Conservation (phyloP, 2,888 invertebrate genomes). For the Papilio gigon region DNA sequence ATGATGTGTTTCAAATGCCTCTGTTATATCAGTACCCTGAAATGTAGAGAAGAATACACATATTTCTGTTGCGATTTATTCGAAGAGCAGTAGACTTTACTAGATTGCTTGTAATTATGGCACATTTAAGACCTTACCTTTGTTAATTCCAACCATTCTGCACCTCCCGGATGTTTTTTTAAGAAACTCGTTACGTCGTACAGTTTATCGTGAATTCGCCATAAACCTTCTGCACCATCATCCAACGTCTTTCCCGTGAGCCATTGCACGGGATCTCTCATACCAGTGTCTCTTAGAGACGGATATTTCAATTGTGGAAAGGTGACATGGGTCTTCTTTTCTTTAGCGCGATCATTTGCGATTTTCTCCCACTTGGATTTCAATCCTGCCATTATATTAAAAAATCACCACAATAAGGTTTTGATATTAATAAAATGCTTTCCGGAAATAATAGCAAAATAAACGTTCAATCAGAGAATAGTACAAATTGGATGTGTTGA, state of each 20-base stretch:
- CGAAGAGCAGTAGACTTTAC: too few species aligned
- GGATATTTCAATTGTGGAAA: slow-evolving; percentile 80
- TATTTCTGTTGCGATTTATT: background rate
- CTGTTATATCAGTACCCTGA: slow-evolving; percentile 90
- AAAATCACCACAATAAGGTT: background rate
- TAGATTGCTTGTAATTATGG: too few species aligned
- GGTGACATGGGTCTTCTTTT: slow-evolving; percentile 67
- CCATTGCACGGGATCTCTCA: slow-evolving; percentile 79
- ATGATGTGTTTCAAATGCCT: slow-evolving; percentile 90
- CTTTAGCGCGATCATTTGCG: slow-evolving; percentile 57
- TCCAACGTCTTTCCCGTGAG: slow-evolving; percentile 84
- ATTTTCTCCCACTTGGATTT: slow-evolving; percentile 55
- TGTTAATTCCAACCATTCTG: slow-evolving; percentile 87
- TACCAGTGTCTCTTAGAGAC: slow-evolving; percentile 67
- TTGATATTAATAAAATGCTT: background rate
- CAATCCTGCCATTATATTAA: slow-evolving; percentile 57
- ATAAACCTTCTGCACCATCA: slow-evolving; percentile 88
- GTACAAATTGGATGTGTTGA: background rate
- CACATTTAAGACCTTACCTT: slow-evolving; percentile 76
- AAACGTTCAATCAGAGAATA: slow-evolving; percentile 2
- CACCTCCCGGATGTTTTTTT: slow-evolving; percentile 92
- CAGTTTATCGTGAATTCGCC: slow-evolving; percentile 88
- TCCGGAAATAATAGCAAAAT: background rate
- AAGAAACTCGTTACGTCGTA: slow-evolving; percentile 93
- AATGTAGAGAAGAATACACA: slow-evolving; percentile 36